A percentile compares a stretch with the other conserved stretches of the same genome.
phyloP scores from a whole-genome alignment of 1,140 invertebrate genomes.

The Magallana gigas region DNA sequence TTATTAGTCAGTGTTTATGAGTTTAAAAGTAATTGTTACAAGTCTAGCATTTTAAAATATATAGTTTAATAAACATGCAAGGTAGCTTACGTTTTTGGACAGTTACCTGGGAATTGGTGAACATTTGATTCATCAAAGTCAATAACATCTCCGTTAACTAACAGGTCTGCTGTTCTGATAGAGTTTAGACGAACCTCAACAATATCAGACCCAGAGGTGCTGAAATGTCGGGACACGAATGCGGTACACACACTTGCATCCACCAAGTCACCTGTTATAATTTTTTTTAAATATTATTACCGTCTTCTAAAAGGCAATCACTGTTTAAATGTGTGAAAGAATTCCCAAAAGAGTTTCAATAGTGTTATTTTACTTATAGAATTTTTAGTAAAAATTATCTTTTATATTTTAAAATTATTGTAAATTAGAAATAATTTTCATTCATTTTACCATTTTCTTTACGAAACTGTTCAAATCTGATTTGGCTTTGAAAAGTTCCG shows the following conservation, averaged over 20 bases:
- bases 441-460: not conserved
- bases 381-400: too few relatives aligned
- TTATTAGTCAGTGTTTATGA: too few relatives aligned
- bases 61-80: too few relatives aligned
- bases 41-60: too few relatives aligned
- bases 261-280: not conserved
- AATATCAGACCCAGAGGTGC: conserved; percentile 29
- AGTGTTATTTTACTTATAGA: too few relatives aligned
- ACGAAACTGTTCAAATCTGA: conserved; percentile 8
- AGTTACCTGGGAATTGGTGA: conserved; percentile 27
- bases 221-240: not conserved
- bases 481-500: conserved; percentile 34
- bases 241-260: conserved; percentile 51
- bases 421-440: not conserved
- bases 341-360: too few relatives aligned
- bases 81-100: too few relatives aligned
- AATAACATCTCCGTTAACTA: conserved; percentile 45
- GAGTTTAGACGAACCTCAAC: conserved; percentile 49
- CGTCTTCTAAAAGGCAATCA: too few relatives aligned
- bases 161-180: conserved; percentile 45
- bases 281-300: too few relatives aligned
- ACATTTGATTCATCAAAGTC: conserved; percentile 23
- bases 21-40: too few relatives aligned
- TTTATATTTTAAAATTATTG: too few relatives aligned
- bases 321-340: too few relatives aligned